These are phyloP conservation scores for Drosophila azteca DNA, from an alignment of 1,140 invertebrate genomes.

Conservation along the genomic window DNA sequence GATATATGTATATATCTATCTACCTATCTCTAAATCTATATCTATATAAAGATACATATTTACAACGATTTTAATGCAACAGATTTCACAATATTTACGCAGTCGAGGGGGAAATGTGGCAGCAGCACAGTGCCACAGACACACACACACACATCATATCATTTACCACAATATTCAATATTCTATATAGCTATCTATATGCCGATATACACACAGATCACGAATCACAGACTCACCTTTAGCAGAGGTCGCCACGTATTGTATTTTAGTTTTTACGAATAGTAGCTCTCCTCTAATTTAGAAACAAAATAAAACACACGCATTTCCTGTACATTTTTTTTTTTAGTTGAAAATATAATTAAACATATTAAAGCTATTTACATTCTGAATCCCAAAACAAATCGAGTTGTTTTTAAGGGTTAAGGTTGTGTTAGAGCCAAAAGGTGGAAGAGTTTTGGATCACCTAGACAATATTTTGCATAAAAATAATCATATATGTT, in stretches of 20 bases:
- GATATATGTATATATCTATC: conserved; percentile 15
- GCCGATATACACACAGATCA: conserved; percentile 38
- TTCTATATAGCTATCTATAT: conserved; percentile 51
- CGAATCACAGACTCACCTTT: conserved; percentile 39
- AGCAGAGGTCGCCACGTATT: conserved; percentile 35
- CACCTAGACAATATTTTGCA: too few species aligned
- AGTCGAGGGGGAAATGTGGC: conserved; percentile 43
- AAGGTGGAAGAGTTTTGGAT: too few species aligned
- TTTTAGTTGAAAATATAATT: conserved; percentile 74
- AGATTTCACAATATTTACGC: conserved; percentile 58
- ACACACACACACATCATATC: conserved; percentile 43
- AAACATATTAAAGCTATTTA: conserved; percentile 71
- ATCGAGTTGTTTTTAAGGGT: too few species aligned
- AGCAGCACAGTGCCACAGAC: conserved; percentile 32
- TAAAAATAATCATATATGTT: too few species aligned
- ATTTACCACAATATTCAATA: conserved; percentile 40
- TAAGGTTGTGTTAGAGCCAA: too few species aligned
- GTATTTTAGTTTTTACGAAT: conserved; percentile 61
- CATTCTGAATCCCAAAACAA: conserved; percentile 66
- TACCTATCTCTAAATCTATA: conserved; percentile 30
- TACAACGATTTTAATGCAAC: conserved; percentile 76
- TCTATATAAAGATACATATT: conserved; percentile 58
- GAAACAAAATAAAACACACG: conserved; percentile 20
- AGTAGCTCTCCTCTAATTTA: conserved; percentile 24
- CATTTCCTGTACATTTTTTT: conserved; percentile 64